Conservation (phyloP, 2,888 invertebrate genomes). For the Coelinius sp. region DNA sequence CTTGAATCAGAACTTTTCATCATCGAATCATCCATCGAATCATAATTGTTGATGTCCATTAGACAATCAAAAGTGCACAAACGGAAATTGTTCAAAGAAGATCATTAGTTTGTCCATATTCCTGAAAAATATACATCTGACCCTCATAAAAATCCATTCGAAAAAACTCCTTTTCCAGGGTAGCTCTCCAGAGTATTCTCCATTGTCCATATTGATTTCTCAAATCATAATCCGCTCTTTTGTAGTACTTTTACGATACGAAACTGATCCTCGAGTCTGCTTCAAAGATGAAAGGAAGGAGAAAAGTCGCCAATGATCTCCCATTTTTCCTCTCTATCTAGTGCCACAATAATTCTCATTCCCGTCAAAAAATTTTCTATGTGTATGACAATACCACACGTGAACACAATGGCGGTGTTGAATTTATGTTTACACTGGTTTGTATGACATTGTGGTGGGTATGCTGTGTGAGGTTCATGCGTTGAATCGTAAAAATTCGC, state of each 20-base stretch:
- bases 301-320: slow-evolving; percentile 25
- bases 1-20: no score
- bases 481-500: slow-evolving; percentile 35
- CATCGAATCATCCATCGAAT: no score
- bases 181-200: neutral
- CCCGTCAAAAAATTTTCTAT: slow-evolving; percentile 19
- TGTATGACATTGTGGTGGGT: slow-evolving; percentile 29
- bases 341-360: slow-evolving; percentile 3
- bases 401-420: slow-evolving; percentile 41
- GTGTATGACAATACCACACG: slow-evolving; percentile 38
- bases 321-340: slow-evolving; percentile 3
- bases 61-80: no score
- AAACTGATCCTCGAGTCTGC: slow-evolving; percentile 34
- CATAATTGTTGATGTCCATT: no score
- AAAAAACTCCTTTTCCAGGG: neutral
- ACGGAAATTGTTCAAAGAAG: no score
- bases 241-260: slow-evolving; percentile 12
- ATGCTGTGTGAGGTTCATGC: slow-evolving; percentile 25
- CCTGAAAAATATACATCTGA: neutral
- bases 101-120: no score
- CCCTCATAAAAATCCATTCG: neutral
- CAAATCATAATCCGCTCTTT: slow-evolving; percentile 36
- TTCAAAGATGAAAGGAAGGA: neutral
- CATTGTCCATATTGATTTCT: slow-evolving; percentile 31
- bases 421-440: slow-evolving; percentile 40